These are phyloP conservation scores for Chionis minor DNA, from an alignment of 2,113 vertebrate genomes.

Conservation along the genomic window DNA sequence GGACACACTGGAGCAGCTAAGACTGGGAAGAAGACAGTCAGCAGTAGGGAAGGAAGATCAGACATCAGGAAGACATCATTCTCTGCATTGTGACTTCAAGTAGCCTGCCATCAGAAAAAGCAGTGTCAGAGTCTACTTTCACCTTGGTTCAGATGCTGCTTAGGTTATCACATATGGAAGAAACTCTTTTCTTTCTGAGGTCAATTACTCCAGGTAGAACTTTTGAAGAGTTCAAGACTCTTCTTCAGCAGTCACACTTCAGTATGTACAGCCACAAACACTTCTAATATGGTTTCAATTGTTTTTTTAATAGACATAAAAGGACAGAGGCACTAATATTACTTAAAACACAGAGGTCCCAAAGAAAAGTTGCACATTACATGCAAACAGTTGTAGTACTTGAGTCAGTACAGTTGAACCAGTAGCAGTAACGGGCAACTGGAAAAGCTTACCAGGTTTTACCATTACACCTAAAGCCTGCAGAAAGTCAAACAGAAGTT, in stretches of 20 bases:
- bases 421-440: background rate
- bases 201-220: background rate
- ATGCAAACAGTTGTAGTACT: background rate
- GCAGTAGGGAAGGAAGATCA: background rate
- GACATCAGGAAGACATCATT: background rate
- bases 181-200: background rate
- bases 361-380: background rate
- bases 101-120: background rate
- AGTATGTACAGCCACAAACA: background rate
- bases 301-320: background rate
- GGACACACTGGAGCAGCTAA: background rate
- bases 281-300: background rate
- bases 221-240: background rate
- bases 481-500: background rate
- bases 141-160: background rate
- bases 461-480: background rate
- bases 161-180: background rate
- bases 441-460: background rate
- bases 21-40: conserved; percentile 2
- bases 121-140: background rate
- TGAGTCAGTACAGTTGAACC: background rate
- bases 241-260: background rate
- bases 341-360: background rate
- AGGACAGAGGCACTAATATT: background rate
- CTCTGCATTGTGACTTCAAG: background rate